These are phyloP conservation scores for Chelonus insularis DNA, from an alignment of 1,140 invertebrate species.

Conservation along the genomic window DNA sequence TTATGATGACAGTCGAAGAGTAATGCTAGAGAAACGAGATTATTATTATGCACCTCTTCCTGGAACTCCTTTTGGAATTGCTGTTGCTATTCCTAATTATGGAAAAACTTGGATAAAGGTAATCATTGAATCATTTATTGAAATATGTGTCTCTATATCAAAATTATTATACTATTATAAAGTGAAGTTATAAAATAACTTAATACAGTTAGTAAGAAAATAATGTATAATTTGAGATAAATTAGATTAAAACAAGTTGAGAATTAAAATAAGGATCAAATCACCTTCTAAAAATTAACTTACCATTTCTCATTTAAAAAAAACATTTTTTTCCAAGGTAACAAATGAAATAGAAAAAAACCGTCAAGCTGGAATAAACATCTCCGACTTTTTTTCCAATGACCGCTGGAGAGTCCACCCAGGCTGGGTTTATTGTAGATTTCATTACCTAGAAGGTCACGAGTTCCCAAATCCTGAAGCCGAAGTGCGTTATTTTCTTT, in stretches of 20 bases:
- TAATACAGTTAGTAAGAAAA: too few relatives aligned
- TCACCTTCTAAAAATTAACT: too few relatives aligned
- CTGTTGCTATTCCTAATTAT: constrained; percentile 79
- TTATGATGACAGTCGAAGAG: constrained; percentile 80
- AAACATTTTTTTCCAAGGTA: constrained; percentile 49
- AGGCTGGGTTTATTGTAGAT: constrained; percentile 88
- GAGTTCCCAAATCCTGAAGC: constrained; percentile 72
- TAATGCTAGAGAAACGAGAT: constrained; percentile 76
- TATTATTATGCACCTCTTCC: constrained; percentile 82
- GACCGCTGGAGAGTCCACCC: constrained; percentile 85
- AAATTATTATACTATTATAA: too few relatives aligned
- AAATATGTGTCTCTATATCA: too few relatives aligned
- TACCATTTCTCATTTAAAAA: too few relatives aligned
- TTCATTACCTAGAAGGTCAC: constrained; percentile 77
- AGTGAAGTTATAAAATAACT: too few relatives aligned
- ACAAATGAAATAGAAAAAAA: constrained; percentile 71
- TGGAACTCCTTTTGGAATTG: constrained; percentile 85
- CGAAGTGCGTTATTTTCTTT: constrained; percentile 75
- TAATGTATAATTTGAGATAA: too few relatives aligned
- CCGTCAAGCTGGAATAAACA: constrained; percentile 67
- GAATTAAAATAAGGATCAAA: too few relatives aligned
- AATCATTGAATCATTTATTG: constrained; percentile 11
- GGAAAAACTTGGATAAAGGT: constrained; percentile 75
- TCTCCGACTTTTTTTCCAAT: constrained; percentile 69
- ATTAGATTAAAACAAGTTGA: too few relatives aligned